These are phyloP conservation scores for Hapalemur alaotrensis DNA, from an alignment of 2,797 vertebrate species.

Conservation along the genomic window DNA sequence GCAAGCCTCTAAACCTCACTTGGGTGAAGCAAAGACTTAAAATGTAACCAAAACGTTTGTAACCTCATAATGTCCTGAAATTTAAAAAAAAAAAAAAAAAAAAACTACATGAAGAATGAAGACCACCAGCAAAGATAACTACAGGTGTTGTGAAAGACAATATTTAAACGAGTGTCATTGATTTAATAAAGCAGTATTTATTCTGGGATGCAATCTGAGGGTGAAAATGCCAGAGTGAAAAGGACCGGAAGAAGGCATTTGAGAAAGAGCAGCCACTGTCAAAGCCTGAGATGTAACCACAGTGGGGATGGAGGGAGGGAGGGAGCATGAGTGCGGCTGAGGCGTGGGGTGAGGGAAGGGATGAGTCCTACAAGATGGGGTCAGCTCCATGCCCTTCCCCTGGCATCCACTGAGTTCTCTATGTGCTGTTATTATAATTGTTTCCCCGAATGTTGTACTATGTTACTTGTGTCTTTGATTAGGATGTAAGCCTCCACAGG, in stretches of 20 bases:
- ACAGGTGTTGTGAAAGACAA: neutral
- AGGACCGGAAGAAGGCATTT: neutral
- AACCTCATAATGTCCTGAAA: no score
- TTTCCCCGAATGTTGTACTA: neutral
- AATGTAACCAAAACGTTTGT: no score
- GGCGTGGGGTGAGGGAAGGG: neutral
- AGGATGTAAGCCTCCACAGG: neutral
- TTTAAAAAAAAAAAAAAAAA: no score
- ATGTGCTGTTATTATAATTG: rapidly evolving
- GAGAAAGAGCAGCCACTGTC: neutral
- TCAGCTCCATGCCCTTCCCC: rapidly evolving
- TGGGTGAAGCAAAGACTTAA: no score
- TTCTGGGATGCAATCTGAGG: neutral
- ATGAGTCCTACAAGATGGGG: rapidly evolving
- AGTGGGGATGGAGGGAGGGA: rapidly evolving
- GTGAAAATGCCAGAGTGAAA: neutral
- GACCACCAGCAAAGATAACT: neutral
- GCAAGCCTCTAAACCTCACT: no score
- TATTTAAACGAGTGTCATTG: neutral
- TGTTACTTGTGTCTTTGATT: neutral
- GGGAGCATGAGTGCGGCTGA: no score
- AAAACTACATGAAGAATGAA: neutral
- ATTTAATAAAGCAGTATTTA: neutral
- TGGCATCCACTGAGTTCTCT: neutral
- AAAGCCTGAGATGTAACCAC: rapidly evolving